phyloP scores from a whole-genome alignment of 2,888 invertebrate species.

The Drosophila atroscutellata region DNA sequence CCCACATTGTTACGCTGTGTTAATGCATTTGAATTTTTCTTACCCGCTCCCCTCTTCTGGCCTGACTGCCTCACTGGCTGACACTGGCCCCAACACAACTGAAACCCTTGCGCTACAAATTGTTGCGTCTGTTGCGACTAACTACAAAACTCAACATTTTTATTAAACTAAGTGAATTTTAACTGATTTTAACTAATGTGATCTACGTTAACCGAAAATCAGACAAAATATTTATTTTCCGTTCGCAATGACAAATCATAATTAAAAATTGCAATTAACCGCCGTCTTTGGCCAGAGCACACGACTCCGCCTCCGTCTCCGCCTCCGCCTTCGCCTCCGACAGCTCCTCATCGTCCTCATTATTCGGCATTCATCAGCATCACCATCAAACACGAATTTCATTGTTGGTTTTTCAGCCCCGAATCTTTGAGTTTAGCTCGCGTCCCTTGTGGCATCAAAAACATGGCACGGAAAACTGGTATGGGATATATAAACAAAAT shows the following conservation, averaged over 20 bases:
- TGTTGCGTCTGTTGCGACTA: not conserved
- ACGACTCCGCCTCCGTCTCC: too few relatives aligned
- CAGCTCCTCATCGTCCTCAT: not conserved
- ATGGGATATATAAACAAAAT: not conserved
- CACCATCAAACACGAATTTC: slow-evolving; percentile 50
- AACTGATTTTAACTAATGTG: not conserved
- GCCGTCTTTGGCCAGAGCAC: slow-evolving; percentile 38
- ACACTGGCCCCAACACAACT: not conserved
- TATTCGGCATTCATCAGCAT: slow-evolving; percentile 13
- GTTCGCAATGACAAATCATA: slow-evolving; percentile 72
- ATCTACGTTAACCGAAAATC: not conserved
- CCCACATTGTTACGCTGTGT: slow-evolving; percentile 75
- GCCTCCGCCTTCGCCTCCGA: not conserved
- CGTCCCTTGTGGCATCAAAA: slow-evolving; percentile 16
- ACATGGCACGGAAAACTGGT: slow-evolving; percentile 8
- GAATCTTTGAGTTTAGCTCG: slow-evolving; percentile 5
- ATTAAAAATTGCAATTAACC: slow-evolving; percentile 79
- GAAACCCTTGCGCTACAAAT: not conserved
- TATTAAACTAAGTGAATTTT: not conserved
- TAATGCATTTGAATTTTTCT: slow-evolving; percentile 70
- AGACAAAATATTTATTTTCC: not conserved
- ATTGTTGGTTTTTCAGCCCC: slow-evolving; percentile 33
- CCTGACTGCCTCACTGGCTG: not conserved
- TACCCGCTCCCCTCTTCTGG: slow-evolving; percentile 4
- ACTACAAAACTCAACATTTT: not conserved